Conservation (phyloP, 2,113 vertebrate genomes). For the Uropsilus gracilis region DNA sequence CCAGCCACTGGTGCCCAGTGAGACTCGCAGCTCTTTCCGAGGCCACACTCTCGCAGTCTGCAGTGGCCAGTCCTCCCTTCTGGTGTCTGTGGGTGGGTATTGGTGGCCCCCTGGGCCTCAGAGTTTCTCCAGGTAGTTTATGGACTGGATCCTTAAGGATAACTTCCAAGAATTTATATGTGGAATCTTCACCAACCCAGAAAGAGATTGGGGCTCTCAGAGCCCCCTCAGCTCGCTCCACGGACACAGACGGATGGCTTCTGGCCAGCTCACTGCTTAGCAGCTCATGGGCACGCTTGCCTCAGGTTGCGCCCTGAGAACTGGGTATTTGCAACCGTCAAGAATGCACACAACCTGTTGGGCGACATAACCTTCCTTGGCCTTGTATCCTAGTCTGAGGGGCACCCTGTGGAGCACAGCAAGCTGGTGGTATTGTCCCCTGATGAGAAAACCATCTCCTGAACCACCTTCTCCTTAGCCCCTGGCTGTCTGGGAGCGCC, state of each 20-base stretch:
- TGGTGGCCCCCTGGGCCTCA: constrained; percentile 97
- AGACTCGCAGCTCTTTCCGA: constrained; percentile 98
- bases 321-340: too few species aligned
- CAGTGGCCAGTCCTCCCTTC: constrained; percentile 97
- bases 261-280: background rate
- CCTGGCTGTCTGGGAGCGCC: too few species aligned
- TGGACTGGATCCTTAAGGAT: constrained; percentile 95
- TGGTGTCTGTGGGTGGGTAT: constrained; percentile 97
- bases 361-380: too few species aligned
- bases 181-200: constrained; percentile 98
- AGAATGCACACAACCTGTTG: too few species aligned
- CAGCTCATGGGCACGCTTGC: too few species aligned
- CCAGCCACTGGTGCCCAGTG: constrained; percentile 89
- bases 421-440: too few species aligned
- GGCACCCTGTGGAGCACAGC: too few species aligned
- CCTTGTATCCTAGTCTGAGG: too few species aligned
- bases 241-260: background rate
- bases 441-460: too few species aligned
- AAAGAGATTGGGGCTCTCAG: constrained; percentile 94
- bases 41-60: constrained; percentile 95
- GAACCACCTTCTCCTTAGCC: too few species aligned
- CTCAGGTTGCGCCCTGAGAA: too few species aligned
- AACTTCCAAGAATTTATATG: constrained; percentile 97
- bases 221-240: constrained; percentile 95
- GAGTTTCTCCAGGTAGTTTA: constrained; percentile 96